Base-by-base conservation (phyloP, 2,888 invertebrate genomes). In the Metallyticus violacea region DNA sequence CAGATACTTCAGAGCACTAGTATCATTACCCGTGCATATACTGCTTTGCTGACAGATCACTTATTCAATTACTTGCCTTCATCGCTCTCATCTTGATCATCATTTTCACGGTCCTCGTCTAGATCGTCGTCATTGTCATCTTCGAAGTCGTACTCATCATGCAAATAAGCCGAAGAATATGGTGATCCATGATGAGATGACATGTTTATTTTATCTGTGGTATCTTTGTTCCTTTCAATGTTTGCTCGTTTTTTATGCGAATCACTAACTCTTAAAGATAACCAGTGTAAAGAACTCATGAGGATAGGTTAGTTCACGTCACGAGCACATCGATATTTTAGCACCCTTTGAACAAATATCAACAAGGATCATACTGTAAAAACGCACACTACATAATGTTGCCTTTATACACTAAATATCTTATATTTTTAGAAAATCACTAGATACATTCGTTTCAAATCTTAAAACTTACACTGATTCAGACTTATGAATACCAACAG, bases 121-220 rank as follows among this genome's bases (percentile, higher is more conserved):
- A 94, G 90, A 90, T 95, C 95, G 90, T 94, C 95, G 90, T 95
- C 94, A 87, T 95, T 94, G 87, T 95, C 95, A 89, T 96, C 96
- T 87, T 96, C 95, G 90, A 95, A 94, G 90, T 96, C 96, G 90
- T 95, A 95, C 90, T 96, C 96, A 90, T 95, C 95, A 87, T 93
- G 93, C 88, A 94, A 94, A 90, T 94, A 95, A 89, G 91, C 91
- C 6, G 86, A 85, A 7, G 87, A 88, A 85, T 81, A 86, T 15
- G 86, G 86, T 80, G 87, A 85, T n/a, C 85, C 88, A 76, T 85
- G 83, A 77, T 85, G 87, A 15, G 87, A 85, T 4, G 81, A 77
- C 77, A 81, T 81, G 9, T 26, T 85, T 6, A 80, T 79, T 15
- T 26, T 79, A 22, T 81, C 81, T 7, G 7, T 26, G 6, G 5